A percentile compares a stretch with the other conserved stretches of the same genome.
phyloP scores from a whole-genome alignment of 2,888 invertebrate genomes.

The Netelia virgata region DNA sequence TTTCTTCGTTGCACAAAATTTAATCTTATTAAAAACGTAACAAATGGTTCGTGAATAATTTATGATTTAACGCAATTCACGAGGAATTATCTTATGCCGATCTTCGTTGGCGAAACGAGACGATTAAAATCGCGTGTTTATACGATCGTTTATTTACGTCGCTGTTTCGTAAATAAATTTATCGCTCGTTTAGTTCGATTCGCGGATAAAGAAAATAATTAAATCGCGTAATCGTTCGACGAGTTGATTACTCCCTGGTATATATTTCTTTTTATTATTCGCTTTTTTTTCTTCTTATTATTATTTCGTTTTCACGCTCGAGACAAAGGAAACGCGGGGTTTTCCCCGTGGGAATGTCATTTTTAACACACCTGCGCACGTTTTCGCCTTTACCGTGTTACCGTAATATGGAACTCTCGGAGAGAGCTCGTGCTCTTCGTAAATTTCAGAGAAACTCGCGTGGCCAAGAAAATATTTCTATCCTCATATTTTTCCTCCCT shows the following conservation, averaged over 20 bases:
- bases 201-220: neutral
- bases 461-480: slow-evolving; percentile 36
- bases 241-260: no score
- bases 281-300: neutral
- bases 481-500: slow-evolving; percentile 21
- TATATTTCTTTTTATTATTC: neutral
- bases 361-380: slow-evolving; percentile 14
- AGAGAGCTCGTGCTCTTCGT: slow-evolving; percentile 48
- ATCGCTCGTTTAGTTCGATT: no score
- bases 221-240: neutral
- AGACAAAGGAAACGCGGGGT: neutral
- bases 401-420: slow-evolving; percentile 15
- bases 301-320: neutral
- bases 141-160: no score
- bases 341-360: neutral
- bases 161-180: no score
- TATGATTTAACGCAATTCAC: no score
- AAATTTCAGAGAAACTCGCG: slow-evolving; percentile 47
- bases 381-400: neutral
- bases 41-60: no score
- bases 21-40: no score
- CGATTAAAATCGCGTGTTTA: no score
- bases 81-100: no score
- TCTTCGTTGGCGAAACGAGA: no score
- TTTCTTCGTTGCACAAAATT: neutral